Evolutionary conservation across 2,888 invertebrate genomes (phyloP).

Genomic region (Lamellibrachia satsuma): DNA sequence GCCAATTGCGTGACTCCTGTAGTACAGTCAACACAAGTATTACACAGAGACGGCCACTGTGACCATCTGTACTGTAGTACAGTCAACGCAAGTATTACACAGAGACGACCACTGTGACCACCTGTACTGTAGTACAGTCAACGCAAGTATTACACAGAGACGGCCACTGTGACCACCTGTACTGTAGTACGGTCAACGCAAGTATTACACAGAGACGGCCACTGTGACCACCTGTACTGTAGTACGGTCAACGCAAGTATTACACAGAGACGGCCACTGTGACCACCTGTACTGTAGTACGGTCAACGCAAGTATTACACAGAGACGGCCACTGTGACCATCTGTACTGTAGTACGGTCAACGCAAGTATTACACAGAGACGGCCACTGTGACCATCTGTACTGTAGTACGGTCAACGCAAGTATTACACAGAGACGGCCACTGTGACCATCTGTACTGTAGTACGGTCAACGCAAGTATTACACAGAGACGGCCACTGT

Average conservation of each 20-base stretch:
- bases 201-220: not conserved
- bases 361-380: not conserved
- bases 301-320: not conserved
- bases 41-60: too few species aligned
- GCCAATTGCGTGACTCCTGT: not conserved
- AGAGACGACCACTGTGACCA: not conserved
- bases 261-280: not conserved
- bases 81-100: not conserved
- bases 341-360: not conserved
- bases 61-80: not conserved
- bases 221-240: not conserved
- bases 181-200: not conserved
- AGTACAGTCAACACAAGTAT: not conserved
- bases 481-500: not conserved
- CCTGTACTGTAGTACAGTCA: not conserved
- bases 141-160: not conserved
- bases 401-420: not conserved
- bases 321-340: not conserved
- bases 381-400: not conserved
- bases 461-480: not conserved
- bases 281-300: not conserved
- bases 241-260: not conserved
- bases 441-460: not conserved
- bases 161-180: not conserved
- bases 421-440: not conserved